These are phyloP conservation scores for Kryptopterus vitreolus DNA, from an alignment of 2,797 vertebrate genomes.

Conservation along the genomic window DNA sequence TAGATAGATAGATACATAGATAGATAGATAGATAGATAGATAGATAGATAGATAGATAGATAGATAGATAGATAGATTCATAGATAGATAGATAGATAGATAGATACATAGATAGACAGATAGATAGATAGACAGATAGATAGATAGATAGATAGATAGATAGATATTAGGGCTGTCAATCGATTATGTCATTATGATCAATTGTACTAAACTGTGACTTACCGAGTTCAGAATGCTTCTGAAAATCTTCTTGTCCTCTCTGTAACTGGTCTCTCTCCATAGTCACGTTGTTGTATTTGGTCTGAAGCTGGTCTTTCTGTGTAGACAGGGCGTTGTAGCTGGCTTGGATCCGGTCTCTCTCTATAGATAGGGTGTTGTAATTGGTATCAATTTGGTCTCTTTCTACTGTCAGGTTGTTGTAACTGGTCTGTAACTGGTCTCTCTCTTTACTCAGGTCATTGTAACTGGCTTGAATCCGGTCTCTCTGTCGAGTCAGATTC, in stretches of 20 bases:
- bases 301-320: background rate
- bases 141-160: no score
- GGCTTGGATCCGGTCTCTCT: background rate
- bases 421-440: background rate
- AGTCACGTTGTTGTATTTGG: background rate
- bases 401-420: background rate
- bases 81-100: no score
- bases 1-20: no score
- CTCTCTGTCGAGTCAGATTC: background rate
- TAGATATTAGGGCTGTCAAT: no score
- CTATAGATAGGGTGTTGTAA: background rate
- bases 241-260: background rate
- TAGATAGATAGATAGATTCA: no score
- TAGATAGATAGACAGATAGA: no score
- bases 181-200: no score
- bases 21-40: no score
- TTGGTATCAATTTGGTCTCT: background rate
- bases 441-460: background rate
- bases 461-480: background rate
- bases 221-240: background rate
- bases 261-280: background rate
- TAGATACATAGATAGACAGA: no score
- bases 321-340: background rate
- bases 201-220: background rate
- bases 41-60: no score